Evolutionary conservation across 2,113 vertebrate genomes (phyloP).

Genomic region (Hepsetus odoe): DNA sequence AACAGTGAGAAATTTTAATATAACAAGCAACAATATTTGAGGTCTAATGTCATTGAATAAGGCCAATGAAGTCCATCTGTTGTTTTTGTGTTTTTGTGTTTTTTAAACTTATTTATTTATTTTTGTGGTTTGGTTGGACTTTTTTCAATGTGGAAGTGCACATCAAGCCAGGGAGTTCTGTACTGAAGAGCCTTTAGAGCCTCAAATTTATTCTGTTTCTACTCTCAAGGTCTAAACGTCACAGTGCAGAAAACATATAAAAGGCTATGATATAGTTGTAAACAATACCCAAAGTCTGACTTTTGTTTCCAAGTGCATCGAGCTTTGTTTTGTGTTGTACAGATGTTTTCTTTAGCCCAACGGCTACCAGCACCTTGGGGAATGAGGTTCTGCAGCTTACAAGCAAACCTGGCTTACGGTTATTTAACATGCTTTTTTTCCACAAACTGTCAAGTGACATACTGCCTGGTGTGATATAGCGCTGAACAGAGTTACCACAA

Average conservation of each 20-base stretch:
- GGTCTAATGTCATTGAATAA: not conserved
- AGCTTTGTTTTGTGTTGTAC: conserved; percentile 1
- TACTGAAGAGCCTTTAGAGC: not conserved
- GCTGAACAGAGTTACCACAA: conserved; percentile 30
- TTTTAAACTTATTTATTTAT: too few relatives aligned
- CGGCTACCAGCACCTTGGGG: conserved; percentile 15
- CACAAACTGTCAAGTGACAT: not conserved
- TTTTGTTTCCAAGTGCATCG: not conserved
- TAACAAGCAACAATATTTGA: not conserved
- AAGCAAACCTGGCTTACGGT: not conserved
- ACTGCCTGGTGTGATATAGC: conserved; percentile 27
- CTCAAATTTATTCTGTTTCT: not conserved
- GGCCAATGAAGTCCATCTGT: not conserved
- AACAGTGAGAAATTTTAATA: not conserved
- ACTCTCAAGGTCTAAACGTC: not conserved
- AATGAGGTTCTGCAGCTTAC: conserved; percentile 3
- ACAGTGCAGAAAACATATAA: not conserved
- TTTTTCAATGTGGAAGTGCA: not conserved
- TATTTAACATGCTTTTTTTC: conserved; percentile 16
- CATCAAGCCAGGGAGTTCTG: too few relatives aligned
- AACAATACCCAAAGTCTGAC: not conserved
- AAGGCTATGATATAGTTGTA: not conserved
- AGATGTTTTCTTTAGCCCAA: conserved; percentile 13
- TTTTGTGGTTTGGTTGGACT: too few relatives aligned
- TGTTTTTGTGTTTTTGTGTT: too few relatives aligned